phyloP scores from a whole-genome alignment of 2,797 vertebrate species.

The Mus spretus region DNA sequence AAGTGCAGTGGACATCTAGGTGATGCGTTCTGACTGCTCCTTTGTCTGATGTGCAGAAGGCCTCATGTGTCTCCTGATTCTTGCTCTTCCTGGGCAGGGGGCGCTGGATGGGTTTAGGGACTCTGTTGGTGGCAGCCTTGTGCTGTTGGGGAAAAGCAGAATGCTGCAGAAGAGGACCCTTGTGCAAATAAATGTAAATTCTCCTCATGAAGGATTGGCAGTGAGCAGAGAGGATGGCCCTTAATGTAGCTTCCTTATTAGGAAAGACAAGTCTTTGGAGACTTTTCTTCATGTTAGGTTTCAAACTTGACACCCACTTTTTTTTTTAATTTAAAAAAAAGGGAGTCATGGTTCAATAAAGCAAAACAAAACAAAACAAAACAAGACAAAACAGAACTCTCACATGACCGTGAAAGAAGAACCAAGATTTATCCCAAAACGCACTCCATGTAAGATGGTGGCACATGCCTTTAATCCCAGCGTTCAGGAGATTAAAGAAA shows the following conservation, averaged over 20 bases:
- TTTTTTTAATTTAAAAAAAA: background rate
- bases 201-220: background rate
- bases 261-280: background rate
- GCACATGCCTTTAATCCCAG: no score
- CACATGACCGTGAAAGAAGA: background rate
- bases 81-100: background rate
- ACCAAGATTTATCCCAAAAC: background rate
- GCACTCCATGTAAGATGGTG: background rate
- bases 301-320: background rate
- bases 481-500: background rate
- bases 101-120: background rate
- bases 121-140: conserved; percentile 63
- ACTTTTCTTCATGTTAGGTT: background rate
- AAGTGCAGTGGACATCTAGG: background rate
- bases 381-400: background rate
- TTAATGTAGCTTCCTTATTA: background rate
- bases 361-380: background rate
- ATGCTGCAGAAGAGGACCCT: background rate
- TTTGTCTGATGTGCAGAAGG: background rate
- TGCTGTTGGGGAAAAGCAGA: background rate
- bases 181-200: background rate
- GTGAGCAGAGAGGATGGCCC: background rate
- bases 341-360: background rate
- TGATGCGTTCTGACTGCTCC: background rate
- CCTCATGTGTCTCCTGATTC: background rate